Conservation (phyloP, 2,888 invertebrate species). For the Margaritifera margaritifera region DNA sequence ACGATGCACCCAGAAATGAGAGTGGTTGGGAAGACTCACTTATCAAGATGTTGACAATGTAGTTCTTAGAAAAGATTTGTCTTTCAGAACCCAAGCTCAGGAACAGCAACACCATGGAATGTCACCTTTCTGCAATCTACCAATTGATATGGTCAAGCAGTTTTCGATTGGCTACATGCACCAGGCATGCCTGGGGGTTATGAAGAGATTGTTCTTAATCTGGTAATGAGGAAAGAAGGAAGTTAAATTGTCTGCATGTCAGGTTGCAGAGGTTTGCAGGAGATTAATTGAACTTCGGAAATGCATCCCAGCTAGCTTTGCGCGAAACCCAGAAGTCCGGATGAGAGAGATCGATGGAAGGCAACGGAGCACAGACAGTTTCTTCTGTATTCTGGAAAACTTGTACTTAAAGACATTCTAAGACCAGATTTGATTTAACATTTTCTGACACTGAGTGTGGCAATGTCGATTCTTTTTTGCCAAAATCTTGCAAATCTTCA, state of each 20-base stretch:
- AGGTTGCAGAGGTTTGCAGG: background rate
- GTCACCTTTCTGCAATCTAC: constrained; percentile 26
- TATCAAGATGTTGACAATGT: too few species aligned
- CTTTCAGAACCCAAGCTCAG: constrained; percentile 19
- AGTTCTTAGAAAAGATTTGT: constrained; percentile 7
- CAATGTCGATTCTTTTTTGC: too few species aligned
- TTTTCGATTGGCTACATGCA: constrained; percentile 65
- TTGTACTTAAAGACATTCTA: too few species aligned
- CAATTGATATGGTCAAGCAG: constrained; percentile 46
- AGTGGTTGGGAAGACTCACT: constrained; percentile 2
- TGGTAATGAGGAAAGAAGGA: constrained; percentile 43
- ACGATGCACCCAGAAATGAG: constrained; percentile 16
- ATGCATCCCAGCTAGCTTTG: constrained; percentile 42
- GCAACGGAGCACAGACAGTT: too few species aligned
- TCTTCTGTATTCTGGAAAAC: too few species aligned
- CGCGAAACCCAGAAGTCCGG: constrained; percentile 49
- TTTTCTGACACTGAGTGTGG: too few species aligned
- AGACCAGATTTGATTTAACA: too few species aligned
- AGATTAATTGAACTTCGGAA: constrained; percentile 2
- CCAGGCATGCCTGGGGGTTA: constrained; percentile 57
- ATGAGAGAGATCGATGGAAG: constrained; percentile 49
- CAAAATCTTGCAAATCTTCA: too few species aligned
- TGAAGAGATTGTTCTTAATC: constrained; percentile 47
- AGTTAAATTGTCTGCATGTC: constrained; percentile 8
- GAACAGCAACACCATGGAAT: constrained; percentile 34